Conservation (phyloP, 2,888 invertebrate genomes). For the Dasypogon diadema region DNA sequence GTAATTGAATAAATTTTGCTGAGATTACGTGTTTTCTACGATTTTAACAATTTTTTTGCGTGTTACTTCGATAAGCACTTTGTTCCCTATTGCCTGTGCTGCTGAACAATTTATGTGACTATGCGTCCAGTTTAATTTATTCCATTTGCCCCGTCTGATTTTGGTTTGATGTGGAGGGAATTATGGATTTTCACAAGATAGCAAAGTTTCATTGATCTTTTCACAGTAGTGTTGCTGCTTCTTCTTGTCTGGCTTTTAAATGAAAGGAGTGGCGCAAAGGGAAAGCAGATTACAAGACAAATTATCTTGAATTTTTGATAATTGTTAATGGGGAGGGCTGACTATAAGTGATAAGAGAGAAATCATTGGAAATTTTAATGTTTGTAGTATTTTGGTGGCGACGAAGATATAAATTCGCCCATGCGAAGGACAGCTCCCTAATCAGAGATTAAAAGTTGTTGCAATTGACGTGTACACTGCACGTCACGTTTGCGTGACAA, state of each 20-base stretch:
- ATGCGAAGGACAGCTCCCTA: not conserved
- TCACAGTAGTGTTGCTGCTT: not conserved
- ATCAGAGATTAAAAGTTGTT: not conserved
- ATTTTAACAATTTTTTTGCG: constrained; percentile 38
- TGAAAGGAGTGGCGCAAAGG: no score
- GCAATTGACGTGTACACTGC: not conserved
- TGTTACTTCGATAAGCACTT: constrained; percentile 28
- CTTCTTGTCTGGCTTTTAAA: not conserved
- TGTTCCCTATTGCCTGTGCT: no score
- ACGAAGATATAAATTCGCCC: not conserved
- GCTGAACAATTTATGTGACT: not conserved
- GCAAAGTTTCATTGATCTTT: constrained; percentile 1
- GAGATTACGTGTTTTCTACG: constrained; percentile 39
- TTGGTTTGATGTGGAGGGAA: not conserved
- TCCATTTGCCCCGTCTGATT: not conserved
- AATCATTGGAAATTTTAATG: not conserved
- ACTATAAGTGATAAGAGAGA: not conserved
- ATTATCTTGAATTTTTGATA: constrained; percentile 1
- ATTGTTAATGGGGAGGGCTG: not conserved
- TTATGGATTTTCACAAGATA: not conserved
- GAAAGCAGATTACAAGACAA: not conserved
- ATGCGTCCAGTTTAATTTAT: not conserved
- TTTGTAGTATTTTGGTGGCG: not conserved
- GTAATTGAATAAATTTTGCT: constrained; percentile 50
- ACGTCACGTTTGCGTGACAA: no score